These are phyloP conservation scores for Lethocerus indicus DNA, from an alignment of 1,140 invertebrate genomes.

Conservation along the genomic window DNA sequence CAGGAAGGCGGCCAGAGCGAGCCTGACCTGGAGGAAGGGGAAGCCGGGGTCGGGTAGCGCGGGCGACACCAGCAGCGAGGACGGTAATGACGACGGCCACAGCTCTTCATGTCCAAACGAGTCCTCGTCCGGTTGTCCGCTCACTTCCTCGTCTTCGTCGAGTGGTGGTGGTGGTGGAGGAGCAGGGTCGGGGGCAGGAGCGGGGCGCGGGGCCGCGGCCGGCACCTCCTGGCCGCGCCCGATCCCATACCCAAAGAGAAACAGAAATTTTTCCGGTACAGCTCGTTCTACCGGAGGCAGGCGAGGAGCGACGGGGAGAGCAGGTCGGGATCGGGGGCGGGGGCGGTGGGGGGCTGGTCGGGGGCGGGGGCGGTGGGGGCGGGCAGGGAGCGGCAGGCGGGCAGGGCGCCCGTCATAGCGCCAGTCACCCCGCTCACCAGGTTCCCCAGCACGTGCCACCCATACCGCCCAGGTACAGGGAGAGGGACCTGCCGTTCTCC, in stretches of 20 bases:
- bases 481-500: slow-evolving; percentile 20
- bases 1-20: slow-evolving; percentile 24
- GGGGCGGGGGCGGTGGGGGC: slow-evolving; percentile 20
- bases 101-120: no score
- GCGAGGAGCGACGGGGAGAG: slow-evolving; percentile 25
- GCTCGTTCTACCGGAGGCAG: slow-evolving; percentile 38
- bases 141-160: slow-evolving; percentile 24
- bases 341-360: slow-evolving; percentile 22
- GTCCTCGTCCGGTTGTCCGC: slow-evolving; percentile 26
- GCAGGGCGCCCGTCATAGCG: slow-evolving; percentile 16
- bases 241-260: slow-evolving; percentile 69
- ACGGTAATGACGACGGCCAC: slow-evolving; percentile 36
- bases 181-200: no score
- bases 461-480: slow-evolving; percentile 7
- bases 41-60: slow-evolving; percentile 24
- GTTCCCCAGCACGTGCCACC: slow-evolving; percentile 15
- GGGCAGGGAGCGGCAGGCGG: slow-evolving; percentile 19
- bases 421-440: slow-evolving; percentile 17
- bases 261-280: slow-evolving; percentile 66
- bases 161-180: no score
- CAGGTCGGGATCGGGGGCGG: slow-evolving; percentile 18
- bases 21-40: slow-evolving; percentile 23
- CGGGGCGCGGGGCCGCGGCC: no score
- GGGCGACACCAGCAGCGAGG: slow-evolving; percentile 33
- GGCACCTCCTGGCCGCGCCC: slow-evolving; percentile 17